Evolutionary conservation across 2,888 invertebrate genomes (phyloP).

Genomic region (Orthosia gothica): DNA sequence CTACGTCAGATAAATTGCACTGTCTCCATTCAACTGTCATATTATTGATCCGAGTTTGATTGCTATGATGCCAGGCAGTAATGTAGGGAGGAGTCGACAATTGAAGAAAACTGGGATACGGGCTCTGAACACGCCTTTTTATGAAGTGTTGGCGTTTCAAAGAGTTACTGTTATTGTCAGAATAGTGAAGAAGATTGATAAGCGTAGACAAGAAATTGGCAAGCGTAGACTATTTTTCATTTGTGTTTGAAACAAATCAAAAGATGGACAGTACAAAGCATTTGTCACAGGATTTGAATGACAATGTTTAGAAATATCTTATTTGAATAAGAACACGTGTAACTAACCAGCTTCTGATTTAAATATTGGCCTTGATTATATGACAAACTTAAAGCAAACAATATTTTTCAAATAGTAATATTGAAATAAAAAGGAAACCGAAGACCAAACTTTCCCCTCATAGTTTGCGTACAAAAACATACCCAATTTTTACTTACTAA

Average conservation of each 20-base stretch:
- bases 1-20: constrained; percentile 19
- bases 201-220: constrained; percentile 29
- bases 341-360: neutral
- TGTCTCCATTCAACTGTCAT: constrained; percentile 11
- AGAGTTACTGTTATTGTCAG: constrained; percentile 19
- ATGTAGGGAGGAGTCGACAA: constrained; percentile 23
- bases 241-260: constrained; percentile 1
- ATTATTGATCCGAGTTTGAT: constrained; percentile 42
- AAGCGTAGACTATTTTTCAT: constrained; percentile 7
- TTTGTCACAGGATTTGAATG: neutral
- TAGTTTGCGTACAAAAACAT: neutral
- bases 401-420: neutral
- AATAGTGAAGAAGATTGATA: constrained; percentile 28
- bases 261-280: neutral
- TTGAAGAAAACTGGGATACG: constrained; percentile 32
- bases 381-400: neutral
- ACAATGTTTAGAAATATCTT: neutral
- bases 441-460: neutral
- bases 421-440: neutral
- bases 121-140: constrained; percentile 26
- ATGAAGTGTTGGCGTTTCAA: neutral
- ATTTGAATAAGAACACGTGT: constrained; percentile 17
- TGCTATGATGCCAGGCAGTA: constrained; percentile 17
- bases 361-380: neutral
- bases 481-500: neutral